phyloP scores from a whole-genome alignment of 2,797 vertebrate species.

The Masticophis lateralis region DNA sequence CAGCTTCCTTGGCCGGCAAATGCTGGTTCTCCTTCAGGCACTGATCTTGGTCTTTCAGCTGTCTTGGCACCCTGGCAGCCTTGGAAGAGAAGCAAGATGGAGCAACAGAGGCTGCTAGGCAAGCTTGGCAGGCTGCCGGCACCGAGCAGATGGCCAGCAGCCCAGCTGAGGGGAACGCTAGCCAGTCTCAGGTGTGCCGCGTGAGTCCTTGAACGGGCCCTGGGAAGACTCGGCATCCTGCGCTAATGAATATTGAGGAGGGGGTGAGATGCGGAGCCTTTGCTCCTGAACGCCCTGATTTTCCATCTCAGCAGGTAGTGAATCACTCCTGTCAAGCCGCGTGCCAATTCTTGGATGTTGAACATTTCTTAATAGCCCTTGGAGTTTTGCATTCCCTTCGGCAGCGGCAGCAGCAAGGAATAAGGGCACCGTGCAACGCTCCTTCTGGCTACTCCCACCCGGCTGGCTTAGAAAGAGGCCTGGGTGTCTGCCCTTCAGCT shows the following conservation, averaged over 20 bases:
- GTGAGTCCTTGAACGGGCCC: constrained; percentile 3
- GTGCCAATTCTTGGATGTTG: background rate
- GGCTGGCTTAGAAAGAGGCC: background rate
- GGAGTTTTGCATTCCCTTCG: background rate
- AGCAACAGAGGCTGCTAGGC: background rate
- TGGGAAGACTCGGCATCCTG: background rate
- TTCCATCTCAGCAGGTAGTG: background rate
- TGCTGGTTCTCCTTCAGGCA: no score
- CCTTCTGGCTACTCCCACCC: background rate
- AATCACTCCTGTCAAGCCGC: background rate
- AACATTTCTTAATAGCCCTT: background rate
- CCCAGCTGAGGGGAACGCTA: constrained; percentile 19
- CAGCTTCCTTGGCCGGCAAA: background rate
- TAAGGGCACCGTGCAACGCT: background rate
- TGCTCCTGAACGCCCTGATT: background rate
- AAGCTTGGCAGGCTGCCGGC: constrained; percentile 8
- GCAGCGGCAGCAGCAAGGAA: no score
- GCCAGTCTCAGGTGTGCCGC: constrained; percentile 26
- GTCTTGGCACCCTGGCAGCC: background rate
- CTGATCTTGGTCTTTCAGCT: background rate
- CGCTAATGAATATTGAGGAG: background rate
- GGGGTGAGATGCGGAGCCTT: background rate
- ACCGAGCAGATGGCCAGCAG: constrained; percentile 11
- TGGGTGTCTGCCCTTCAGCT: background rate
- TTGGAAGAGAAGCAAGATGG: background rate